Conservation (phyloP, 1,140 invertebrate species). For the Drosophila pachea region DNA sequence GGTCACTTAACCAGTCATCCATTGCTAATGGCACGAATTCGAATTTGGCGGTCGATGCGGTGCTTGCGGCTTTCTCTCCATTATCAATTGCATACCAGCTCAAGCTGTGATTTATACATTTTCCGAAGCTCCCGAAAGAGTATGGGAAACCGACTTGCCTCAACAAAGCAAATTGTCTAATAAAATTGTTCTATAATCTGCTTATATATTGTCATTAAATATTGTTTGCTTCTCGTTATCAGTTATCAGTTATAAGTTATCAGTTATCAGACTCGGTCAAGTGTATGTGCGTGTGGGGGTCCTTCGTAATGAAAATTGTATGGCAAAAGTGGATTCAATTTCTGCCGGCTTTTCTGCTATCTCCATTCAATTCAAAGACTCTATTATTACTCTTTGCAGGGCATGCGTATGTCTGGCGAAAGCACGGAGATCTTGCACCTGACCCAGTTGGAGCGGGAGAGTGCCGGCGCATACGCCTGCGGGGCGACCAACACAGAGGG, state of each 20-base stretch:
- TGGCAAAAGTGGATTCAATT: not conserved
- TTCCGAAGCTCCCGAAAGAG: too few species aligned
- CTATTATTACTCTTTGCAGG: conserved; percentile 52
- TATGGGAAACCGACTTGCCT: too few species aligned
- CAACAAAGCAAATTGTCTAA: too few species aligned
- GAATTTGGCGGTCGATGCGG: conserved; percentile 6
- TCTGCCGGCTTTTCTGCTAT: conserved; percentile 2
- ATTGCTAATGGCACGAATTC: conserved; percentile 17
- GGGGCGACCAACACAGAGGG: conserved; percentile 85
- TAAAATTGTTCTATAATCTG: too few species aligned
- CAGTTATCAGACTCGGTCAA: too few species aligned
- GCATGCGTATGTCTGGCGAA: conserved; percentile 79
- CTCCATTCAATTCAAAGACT: conserved; percentile 1
- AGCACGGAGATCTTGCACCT: conserved; percentile 79
- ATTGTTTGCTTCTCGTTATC: too few species aligned
- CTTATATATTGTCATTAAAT: too few species aligned
- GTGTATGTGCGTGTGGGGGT: too few species aligned
- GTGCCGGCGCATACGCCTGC: conserved; percentile 84
- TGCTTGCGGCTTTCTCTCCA: not conserved
- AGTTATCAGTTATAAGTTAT: too few species aligned
- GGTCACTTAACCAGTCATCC: not conserved
- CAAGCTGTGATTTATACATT: conserved; percentile 8
- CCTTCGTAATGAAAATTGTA: too few species aligned
- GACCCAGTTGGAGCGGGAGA: conserved; percentile 79
- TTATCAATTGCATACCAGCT: conserved; percentile 4